A percentile compares a stretch with the other conserved stretches of the same genome.
Conservation (phyloP, 2,797 vertebrate genomes). For the Rhynchonycteris naso region DNA sequence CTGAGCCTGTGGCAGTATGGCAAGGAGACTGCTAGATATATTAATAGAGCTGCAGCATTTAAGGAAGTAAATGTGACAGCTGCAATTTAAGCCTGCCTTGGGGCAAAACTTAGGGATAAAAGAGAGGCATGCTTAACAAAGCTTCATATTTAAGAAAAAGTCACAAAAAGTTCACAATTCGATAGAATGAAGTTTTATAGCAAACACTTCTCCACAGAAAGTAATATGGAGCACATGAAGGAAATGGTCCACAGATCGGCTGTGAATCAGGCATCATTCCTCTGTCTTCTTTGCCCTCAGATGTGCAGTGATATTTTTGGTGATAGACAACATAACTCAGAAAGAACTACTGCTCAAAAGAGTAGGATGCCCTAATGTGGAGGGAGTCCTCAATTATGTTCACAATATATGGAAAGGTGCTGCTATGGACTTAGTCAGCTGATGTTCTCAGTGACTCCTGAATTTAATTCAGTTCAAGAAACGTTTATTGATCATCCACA, state of each 20-base stretch:
- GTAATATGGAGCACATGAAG: not conserved
- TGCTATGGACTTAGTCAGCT: not conserved
- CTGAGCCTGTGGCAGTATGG: not conserved
- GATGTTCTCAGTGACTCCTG: not conserved
- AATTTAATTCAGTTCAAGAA: conserved; percentile 44
- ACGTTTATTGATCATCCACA: not conserved
- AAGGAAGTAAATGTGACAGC: conserved; percentile 50
- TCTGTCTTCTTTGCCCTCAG: conserved; percentile 19
- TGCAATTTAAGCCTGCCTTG: conserved; percentile 53
- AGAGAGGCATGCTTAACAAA: not conserved
- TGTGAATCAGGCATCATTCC: conserved; percentile 2
- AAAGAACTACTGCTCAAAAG: conserved; percentile 10
- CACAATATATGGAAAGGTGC: not conserved
- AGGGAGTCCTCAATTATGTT: not conserved
- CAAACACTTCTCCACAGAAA: conserved; percentile 48
- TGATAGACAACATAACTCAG: not conserved
- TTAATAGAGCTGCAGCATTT: conserved; percentile 42
- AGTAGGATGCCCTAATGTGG: conserved; percentile 22
- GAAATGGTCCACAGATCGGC: conserved; percentile 30
- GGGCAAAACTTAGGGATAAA: conserved; percentile 58
- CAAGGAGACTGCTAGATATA: conserved; percentile 15
- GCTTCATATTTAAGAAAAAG: conserved; percentile 44
- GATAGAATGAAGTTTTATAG: conserved; percentile 47
- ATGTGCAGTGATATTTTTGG: not conserved
- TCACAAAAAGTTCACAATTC: not conserved